Percentiles rank a stretch among this genome's conserved stretches.
Evolutionary conservation across 2,888 invertebrate genomes (phyloP).

Genomic region (Hirtodrosophila cameraria): DNA sequence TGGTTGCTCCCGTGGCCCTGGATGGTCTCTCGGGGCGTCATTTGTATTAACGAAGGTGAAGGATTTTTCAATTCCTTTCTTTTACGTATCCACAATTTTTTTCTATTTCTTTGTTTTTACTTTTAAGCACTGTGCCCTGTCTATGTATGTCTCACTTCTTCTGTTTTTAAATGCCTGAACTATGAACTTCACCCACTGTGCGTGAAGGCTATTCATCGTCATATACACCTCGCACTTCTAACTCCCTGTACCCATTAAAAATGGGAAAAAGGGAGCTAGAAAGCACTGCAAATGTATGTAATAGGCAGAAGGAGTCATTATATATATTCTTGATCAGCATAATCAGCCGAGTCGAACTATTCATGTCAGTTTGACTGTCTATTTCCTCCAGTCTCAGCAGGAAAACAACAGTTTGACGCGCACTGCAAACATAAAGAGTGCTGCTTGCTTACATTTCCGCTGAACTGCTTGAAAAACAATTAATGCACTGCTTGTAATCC

Average conservation of each 20-base stretch:
- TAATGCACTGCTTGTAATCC: too few relatives aligned
- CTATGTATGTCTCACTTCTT: background rate
- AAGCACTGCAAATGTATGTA: too few relatives aligned
- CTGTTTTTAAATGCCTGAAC: slow-evolving; percentile 11
- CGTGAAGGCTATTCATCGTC: slow-evolving; percentile 52
- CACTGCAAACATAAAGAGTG: too few relatives aligned
- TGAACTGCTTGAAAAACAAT: too few relatives aligned
- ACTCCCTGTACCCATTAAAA: slow-evolving; percentile 68
- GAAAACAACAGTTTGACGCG: too few relatives aligned
- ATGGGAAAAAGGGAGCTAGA: too few relatives aligned
- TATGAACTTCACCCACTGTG: slow-evolving; percentile 38
- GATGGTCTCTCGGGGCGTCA: slow-evolving; percentile 80
- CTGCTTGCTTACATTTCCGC: too few relatives aligned
- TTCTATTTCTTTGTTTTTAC: slow-evolving; percentile 44
- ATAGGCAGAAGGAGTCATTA: too few relatives aligned
- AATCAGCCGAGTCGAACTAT: too few relatives aligned
- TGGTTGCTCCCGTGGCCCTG: slow-evolving; percentile 1
- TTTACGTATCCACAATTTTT: slow-evolving; percentile 10
- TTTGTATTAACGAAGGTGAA: slow-evolving; percentile 82
- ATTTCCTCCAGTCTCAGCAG: too few relatives aligned
- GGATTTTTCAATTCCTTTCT: slow-evolving; percentile 75
- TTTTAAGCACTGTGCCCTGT: slow-evolving; percentile 24
- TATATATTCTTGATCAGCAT: too few relatives aligned
- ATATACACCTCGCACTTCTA: slow-evolving; percentile 62
- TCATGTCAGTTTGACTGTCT: too few relatives aligned